Evolutionary conservation across 2,888 invertebrate species (phyloP), one percentile per base, ranked within the genome.

Genomic region (Omphaloscelis lunosa): DNA sequence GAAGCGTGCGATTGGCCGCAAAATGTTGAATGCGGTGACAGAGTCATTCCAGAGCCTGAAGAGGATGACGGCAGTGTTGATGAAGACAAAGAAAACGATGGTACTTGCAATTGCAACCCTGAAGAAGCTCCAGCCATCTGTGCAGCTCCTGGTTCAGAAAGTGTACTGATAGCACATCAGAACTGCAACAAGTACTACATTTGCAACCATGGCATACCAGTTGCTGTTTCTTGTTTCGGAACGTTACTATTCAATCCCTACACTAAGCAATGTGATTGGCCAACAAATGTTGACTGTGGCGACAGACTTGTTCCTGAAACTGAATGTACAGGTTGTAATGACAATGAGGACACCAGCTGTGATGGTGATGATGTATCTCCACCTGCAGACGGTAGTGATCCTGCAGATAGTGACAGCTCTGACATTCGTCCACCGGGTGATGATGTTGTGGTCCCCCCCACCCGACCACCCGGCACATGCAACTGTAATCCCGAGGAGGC

Each of bases 121-220:
- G 86, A 82, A 48, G 85, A 91, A 72, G 92, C 91, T 39, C 79
- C 83, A 20, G 67, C 74, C 12, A 89, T 92, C 58, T 93, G 93
- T 76, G 85, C 87, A 29, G 78, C 80, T 72, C 80, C 85, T 71
- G 88, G 61, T 15, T 90, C 92, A 20, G 88, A 91, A 4, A 86
- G 84, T 39, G 75, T 87, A 7, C 70, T 92, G 6, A 79, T 93
- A 34, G 90, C 88, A 11, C 92, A 93, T 75, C 90, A 92, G 75
- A 89, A 92, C 70, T 93, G 93, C 75, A 90, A 91, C 51, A 85
- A 91, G 67, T 93, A 90, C 68, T 93, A 92, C 69, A 88, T 85
- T 68, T 93, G 93, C 70, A 61, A 78, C 34, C 66, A 84, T 53
- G 92, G 91, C 0, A 34, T 48, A 75, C 89, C 92, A 27, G 67